phyloP scores from a whole-genome alignment of 2,113 vertebrate species.

The Corythornis vintsioides region DNA sequence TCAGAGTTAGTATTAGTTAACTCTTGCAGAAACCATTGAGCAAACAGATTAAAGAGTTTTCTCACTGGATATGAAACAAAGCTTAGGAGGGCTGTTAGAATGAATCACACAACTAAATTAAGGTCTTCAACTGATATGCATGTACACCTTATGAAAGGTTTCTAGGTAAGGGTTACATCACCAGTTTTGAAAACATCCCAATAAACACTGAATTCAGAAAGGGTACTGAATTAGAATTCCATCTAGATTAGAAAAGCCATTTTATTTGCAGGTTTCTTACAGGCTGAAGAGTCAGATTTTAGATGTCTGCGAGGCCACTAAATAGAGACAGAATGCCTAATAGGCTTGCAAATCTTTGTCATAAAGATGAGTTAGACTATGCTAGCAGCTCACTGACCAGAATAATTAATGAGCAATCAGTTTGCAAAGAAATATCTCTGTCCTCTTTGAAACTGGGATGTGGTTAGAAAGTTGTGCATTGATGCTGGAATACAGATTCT shows the following conservation, averaged over 20 bases:
- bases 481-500: neutral
- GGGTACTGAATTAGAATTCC: neutral
- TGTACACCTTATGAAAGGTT: neutral
- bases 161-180: neutral
- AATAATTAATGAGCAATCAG: fast-evolving
- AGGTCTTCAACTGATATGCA: neutral
- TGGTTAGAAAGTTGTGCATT: neutral
- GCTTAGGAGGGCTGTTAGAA: neutral
- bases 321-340: neutral
- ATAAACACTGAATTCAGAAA: neutral
- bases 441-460: neutral
- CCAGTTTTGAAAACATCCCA: neutral
- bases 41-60: neutral
- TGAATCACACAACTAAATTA: neutral
- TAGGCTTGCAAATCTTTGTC: neutral
- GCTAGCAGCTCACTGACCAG: neutral
- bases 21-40: neutral
- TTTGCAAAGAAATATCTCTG: neutral
- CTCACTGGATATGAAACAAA: neutral
- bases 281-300: neutral
- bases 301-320: neutral
- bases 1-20: neutral
- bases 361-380: neutral
- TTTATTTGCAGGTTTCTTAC: neutral
- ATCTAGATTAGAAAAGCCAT: neutral